Evolutionary conservation across 1,140 invertebrate species (phyloP).

Genomic region (Ceratitis capitata): DNA sequence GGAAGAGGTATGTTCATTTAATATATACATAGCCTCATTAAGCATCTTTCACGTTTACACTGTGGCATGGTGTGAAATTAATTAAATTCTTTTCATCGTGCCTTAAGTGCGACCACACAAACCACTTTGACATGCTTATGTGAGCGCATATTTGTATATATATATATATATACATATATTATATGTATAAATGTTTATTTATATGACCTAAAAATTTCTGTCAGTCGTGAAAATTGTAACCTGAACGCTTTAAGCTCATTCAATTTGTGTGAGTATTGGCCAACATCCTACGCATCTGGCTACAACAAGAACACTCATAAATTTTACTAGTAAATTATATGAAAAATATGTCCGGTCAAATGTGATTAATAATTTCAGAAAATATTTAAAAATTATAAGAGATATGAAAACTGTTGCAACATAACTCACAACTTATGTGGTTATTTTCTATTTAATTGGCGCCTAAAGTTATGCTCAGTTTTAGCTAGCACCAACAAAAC

Average conservation of each 20-base stretch:
- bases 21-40: neutral
- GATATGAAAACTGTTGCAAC: no score
- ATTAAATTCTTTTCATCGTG: constrained; percentile 18
- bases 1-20: neutral
- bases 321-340: neutral
- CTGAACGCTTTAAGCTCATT: neutral
- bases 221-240: no score
- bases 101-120: neutral
- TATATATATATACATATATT: neutral
- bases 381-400: neutral
- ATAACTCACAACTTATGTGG: no score
- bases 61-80: constrained; percentile 17
- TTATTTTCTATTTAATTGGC: neutral
- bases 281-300: neutral
- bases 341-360: neutral
- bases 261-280: neutral
- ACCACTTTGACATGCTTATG: neutral
- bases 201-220: neutral
- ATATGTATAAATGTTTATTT: neutral
- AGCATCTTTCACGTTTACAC: neutral
- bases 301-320: neutral
- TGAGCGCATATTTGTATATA: neutral
- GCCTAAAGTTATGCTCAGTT: neutral
- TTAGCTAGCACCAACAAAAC: neutral
- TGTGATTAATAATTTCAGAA: neutral